Evolutionary conservation across 2,888 invertebrate genomes (phyloP).

Genomic region (Drosophila kuntzei): DNA sequence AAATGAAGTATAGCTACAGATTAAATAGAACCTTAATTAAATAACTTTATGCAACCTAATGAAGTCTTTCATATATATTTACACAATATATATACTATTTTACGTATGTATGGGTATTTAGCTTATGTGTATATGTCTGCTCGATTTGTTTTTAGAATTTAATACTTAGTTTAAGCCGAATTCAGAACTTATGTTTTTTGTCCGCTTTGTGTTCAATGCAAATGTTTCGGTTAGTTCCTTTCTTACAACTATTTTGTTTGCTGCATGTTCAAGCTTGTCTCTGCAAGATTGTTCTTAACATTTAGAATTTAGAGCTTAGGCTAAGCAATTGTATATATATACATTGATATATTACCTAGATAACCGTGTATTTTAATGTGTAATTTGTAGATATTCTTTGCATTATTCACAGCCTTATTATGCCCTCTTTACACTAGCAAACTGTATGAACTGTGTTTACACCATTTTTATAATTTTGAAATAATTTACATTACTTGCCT

Average conservation of each 20-base stretch:
- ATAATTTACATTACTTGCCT: background rate
- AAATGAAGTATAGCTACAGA: constrained; percentile 48
- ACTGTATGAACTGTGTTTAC: background rate
- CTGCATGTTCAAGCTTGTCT: constrained; percentile 36
- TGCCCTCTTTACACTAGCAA: background rate
- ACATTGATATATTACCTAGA: constrained; percentile 14
- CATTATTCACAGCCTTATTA: constrained; percentile 1
- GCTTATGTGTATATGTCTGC: constrained; percentile 30
- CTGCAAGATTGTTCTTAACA: constrained; percentile 31
- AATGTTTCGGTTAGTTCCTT: constrained; percentile 45
- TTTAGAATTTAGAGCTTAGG: constrained; percentile 30
- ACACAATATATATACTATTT: constrained; percentile 10
- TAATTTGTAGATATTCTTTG: constrained; percentile 2
- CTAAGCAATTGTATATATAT: constrained; percentile 52
- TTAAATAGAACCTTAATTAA: constrained; percentile 61
- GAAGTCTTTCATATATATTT: constrained; percentile 43
- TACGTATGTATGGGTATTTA: constrained; percentile 39
- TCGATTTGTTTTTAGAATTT: constrained; percentile 46
- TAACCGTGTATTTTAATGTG: constrained; percentile 29
- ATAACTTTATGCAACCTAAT: constrained; percentile 32
- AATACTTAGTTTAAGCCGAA: constrained; percentile 38
- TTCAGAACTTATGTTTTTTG: constrained; percentile 24
- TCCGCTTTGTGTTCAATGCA: constrained; percentile 58
- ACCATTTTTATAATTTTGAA: background rate
- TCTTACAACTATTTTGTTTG: constrained; percentile 17